Conservation (phyloP, 1,140 invertebrate genomes). For the Anthonomus grandis region DNA sequence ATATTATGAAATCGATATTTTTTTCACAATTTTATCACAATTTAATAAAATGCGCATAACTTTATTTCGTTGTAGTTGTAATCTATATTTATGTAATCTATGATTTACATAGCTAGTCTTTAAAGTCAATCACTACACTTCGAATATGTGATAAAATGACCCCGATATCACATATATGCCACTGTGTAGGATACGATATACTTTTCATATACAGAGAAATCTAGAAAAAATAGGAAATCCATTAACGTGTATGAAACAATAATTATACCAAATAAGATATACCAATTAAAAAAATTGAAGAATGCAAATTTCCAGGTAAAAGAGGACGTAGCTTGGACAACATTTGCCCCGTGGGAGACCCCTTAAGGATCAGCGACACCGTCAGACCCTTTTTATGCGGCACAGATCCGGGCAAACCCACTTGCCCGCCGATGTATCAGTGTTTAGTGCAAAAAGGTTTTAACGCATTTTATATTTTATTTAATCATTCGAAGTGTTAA, state of each 20-base stretch:
- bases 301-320: conserved; percentile 63
- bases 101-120: neutral
- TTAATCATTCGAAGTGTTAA: neutral
- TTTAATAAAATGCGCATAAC: no score
- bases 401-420: conserved; percentile 73
- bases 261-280: no score
- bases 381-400: conserved; percentile 78
- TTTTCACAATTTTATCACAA: no score
- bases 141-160: no score
- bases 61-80: no score
- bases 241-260: no score
- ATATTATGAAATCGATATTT: no score
- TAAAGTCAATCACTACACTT: no score
- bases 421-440: conserved; percentile 74
- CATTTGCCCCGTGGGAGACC: conserved; percentile 74
- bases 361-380: conserved; percentile 74
- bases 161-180: no score
- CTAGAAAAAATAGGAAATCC: no score
- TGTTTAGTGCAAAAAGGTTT: conserved; percentile 70
- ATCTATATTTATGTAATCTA: neutral
- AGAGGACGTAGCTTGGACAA: conserved; percentile 67
- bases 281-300: neutral
- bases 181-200: no score
- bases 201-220: no score
- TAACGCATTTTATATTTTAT: neutral